These are phyloP conservation scores for Cynodonichthys magdalenae DNA, from an alignment of 2,797 vertebrate species.

Conservation along the genomic window DNA sequence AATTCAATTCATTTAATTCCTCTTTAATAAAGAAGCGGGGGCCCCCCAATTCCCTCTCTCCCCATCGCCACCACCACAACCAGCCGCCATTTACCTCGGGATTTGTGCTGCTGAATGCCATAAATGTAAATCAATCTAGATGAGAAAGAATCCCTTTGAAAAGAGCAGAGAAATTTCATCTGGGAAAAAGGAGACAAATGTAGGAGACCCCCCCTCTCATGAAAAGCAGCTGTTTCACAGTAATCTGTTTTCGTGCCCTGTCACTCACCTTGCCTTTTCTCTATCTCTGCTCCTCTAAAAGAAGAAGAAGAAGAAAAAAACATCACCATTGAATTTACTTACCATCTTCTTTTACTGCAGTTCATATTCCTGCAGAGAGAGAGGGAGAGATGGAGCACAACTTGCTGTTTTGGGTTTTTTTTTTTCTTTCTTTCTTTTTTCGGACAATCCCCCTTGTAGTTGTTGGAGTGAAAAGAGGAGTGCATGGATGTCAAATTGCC, in stretches of 20 bases:
- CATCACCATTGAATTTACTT: slow-evolving; percentile 73
- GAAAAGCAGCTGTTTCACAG: slow-evolving; percentile 90
- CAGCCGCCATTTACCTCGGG: slow-evolving; percentile 69
- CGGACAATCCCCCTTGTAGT: slow-evolving; percentile 88
- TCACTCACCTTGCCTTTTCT: slow-evolving; percentile 88
- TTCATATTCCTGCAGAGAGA: slow-evolving; percentile 67
- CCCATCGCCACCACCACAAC: neutral
- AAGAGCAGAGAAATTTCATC: slow-evolving; percentile 80
- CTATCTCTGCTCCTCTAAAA: slow-evolving; percentile 76
- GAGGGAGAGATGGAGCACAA: slow-evolving; percentile 52
- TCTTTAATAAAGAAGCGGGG: slow-evolving; percentile 86
- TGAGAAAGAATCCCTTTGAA: slow-evolving; percentile 87
- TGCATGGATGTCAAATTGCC: slow-evolving; percentile 90
- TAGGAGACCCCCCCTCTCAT: slow-evolving; percentile 73
- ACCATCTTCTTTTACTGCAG: slow-evolving; percentile 79
- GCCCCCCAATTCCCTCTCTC: slow-evolving; percentile 55
- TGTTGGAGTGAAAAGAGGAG: slow-evolving; percentile 82
- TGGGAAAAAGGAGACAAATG: slow-evolving; percentile 74
- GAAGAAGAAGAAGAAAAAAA: slow-evolving; percentile 24
- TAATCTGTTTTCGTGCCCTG: slow-evolving; percentile 92
- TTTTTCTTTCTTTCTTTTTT: slow-evolving; percentile 18
- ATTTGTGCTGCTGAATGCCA: slow-evolving; percentile 86
- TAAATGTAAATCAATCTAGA: slow-evolving; percentile 90
- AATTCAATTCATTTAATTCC: slow-evolving; percentile 89
- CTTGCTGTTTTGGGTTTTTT: slow-evolving; percentile 72